A percentile compares a stretch with the other conserved stretches of the same genome.
phyloP scores from a whole-genome alignment of 2,888 invertebrate genomes.

The Mayetiola destructor region DNA sequence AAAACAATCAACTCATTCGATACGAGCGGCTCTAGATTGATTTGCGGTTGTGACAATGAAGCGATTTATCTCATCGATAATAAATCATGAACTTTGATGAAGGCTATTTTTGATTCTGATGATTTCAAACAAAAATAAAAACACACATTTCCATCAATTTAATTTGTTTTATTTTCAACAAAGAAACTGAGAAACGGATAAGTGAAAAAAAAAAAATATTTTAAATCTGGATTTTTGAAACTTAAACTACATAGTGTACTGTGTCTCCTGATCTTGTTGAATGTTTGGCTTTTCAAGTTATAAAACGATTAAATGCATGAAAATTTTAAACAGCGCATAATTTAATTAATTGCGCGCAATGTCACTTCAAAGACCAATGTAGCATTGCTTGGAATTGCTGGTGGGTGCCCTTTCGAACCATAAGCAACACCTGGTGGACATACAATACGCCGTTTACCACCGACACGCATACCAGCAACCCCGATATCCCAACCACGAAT shows the following conservation, averaged over 20 bases:
- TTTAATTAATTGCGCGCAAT: conserved; percentile 32
- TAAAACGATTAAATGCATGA: no score
- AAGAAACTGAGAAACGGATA: no score
- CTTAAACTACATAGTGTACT: no score
- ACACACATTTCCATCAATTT: no score
- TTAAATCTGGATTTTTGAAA: no score
- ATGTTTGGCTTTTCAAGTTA: no score
- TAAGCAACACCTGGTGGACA: conserved; percentile 79
- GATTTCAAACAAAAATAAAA: no score
- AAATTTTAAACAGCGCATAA: no score
- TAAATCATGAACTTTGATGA: no score
- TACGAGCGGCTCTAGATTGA: conserved; percentile 53
- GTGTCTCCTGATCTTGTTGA: neutral
- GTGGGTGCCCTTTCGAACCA: conserved; percentile 60
- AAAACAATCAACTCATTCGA: conserved; percentile 73
- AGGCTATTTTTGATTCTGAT: no score
- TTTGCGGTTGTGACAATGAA: conserved; percentile 81
- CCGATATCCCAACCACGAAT: conserved; percentile 87
- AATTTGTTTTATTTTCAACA: no score
- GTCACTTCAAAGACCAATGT: conserved; percentile 82
- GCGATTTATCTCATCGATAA: conserved; percentile 69
- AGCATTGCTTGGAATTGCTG: conserved; percentile 76
- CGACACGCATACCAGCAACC: conserved; percentile 83
- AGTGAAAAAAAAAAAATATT: no score
- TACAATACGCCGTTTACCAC: conserved; percentile 72